Conservation (phyloP, 2,888 invertebrate genomes). For the Notocelia uddmanniana region DNA sequence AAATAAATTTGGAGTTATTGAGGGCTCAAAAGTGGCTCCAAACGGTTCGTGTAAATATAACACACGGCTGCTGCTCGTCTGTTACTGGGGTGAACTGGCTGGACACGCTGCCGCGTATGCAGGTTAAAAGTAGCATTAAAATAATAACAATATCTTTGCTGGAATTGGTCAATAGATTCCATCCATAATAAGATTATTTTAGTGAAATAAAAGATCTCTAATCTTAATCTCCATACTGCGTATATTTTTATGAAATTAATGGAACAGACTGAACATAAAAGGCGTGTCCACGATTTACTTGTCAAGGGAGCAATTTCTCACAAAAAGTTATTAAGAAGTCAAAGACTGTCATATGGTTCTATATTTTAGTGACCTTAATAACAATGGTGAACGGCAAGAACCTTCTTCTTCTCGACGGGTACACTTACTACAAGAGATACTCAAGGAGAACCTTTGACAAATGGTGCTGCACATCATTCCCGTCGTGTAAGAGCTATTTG, state of each 20-base stretch:
- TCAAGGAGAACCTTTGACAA: slow-evolving; percentile 18
- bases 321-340: not conserved
- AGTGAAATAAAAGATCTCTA: not conserved
- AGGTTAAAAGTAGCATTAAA: not conserved
- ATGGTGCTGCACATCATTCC: slow-evolving; percentile 41
- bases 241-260: not conserved
- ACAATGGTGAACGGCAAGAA: slow-evolving; percentile 39
- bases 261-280: not conserved
- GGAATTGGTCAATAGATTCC: too few species aligned
- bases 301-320: not conserved
- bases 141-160: too few species aligned
- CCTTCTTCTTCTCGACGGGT: slow-evolving; percentile 29
- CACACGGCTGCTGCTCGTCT: too few species aligned
- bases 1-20: too few species aligned
- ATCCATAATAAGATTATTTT: not conserved
- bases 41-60: too few species aligned
- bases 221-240: not conserved
- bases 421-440: slow-evolving; percentile 40
- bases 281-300: not conserved
- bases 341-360: not conserved
- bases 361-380: slow-evolving; percentile 18
- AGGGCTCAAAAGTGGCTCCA: too few species aligned
- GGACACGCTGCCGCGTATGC: not conserved
- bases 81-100: too few species aligned
- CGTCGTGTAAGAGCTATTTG: slow-evolving; percentile 27